phyloP scores from a whole-genome alignment of 2,113 vertebrate genomes.

The Setophaga kirtlandii region DNA sequence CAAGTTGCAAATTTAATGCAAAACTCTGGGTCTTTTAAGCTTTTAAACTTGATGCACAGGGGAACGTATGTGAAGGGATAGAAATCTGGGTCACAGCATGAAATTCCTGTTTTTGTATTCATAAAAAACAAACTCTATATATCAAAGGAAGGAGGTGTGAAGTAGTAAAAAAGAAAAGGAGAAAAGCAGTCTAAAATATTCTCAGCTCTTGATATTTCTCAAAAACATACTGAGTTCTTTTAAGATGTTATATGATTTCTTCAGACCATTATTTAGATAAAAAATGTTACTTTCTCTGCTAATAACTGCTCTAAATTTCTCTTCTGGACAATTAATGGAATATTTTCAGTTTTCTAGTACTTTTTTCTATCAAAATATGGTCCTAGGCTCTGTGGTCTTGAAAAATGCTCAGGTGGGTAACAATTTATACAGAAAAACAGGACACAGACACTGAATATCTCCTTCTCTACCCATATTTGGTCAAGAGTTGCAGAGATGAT shows the following conservation, averaged over 20 bases:
- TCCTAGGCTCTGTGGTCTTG: not conserved
- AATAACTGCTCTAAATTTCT: not conserved
- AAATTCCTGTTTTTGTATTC: slow-evolving; percentile 69
- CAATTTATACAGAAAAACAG: not conserved
- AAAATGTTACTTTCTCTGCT: not conserved
- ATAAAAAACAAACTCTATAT: slow-evolving; percentile 62
- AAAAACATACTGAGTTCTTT: not conserved
- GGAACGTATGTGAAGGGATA: slow-evolving; percentile 50
- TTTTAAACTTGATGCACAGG: slow-evolving; percentile 68
- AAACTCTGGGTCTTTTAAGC: slow-evolving; percentile 53
- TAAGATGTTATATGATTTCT: not conserved
- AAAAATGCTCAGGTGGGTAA: not conserved
- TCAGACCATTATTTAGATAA: not conserved
- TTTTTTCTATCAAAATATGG: not conserved
- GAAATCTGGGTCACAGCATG: slow-evolving; percentile 70
- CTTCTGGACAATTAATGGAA: not conserved
- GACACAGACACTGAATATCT: not conserved
- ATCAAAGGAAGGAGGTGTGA: slow-evolving; percentile 70
- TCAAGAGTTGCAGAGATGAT: not conserved
- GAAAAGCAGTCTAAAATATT: slow-evolving; percentile 53
- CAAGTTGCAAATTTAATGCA: slow-evolving; percentile 57
- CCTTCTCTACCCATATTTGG: not conserved
- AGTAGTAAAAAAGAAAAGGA: slow-evolving; percentile 59
- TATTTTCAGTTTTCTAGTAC: not conserved
- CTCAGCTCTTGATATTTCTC: not conserved